phyloP scores from a whole-genome alignment of 2,113 vertebrate species.

The Brevimyrus niger region DNA sequence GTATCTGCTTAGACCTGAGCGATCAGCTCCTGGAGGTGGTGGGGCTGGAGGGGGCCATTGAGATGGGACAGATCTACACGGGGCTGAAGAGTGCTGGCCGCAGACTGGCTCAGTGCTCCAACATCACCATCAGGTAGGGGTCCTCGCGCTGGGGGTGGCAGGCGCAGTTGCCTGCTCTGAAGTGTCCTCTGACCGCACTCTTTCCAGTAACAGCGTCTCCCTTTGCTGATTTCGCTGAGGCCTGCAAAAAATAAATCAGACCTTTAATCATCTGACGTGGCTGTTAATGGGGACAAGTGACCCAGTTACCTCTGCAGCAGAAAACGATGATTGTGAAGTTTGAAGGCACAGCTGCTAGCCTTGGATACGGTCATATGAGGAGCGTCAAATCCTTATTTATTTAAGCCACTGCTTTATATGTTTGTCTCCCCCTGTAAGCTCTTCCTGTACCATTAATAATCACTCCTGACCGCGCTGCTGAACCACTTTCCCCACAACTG shows the following conservation, averaged over 20 bases:
- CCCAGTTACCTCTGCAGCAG: background rate
- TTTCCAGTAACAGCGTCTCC: background rate
- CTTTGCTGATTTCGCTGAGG: background rate
- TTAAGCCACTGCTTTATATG: conserved; percentile 18
- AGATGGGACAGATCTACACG: conserved; percentile 97
- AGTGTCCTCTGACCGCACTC: background rate
- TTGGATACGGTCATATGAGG: background rate
- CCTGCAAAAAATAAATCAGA: background rate
- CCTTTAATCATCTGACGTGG: background rate
- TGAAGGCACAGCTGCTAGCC: background rate
- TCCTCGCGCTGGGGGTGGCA: fast-evolving
- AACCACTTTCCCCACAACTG: background rate
- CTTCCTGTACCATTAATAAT: background rate
- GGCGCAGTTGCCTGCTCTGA: no score
- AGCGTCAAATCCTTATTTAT: background rate
- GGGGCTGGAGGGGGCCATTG: conserved; percentile 88
- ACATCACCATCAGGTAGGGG: conserved; percentile 81
- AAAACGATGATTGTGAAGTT: background rate
- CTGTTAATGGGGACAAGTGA: background rate
- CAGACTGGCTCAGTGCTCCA: conserved; percentile 82
- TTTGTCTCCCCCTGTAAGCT: background rate
- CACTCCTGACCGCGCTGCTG: background rate
- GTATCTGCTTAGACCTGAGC: conserved; percentile 68
- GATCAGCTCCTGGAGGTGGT: conserved; percentile 92
- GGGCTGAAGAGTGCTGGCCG: conserved; percentile 90